These are phyloP conservation scores for Nasonia longicornis DNA, from an alignment of 1,140 invertebrate species.

Conservation along the genomic window DNA sequence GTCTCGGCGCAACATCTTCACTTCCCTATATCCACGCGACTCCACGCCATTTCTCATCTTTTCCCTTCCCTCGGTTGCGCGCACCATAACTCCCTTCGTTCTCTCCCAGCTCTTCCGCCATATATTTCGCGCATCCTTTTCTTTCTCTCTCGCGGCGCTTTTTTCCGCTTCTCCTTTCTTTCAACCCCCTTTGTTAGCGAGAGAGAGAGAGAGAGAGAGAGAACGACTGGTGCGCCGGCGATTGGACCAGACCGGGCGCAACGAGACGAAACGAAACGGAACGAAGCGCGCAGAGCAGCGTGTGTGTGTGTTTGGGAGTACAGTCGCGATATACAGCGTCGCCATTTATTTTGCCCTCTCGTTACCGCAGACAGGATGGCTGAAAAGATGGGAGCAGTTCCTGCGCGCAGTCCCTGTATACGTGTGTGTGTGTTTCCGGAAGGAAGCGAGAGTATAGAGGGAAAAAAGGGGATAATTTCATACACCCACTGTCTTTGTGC, in stretches of 20 bases:
- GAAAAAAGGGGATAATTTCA: neutral
- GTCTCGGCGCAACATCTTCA: conserved; percentile 3
- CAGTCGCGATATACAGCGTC: conserved; percentile 16
- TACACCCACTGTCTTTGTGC: neutral
- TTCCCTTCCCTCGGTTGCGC: neutral
- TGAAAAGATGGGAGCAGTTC: conserved; percentile 11
- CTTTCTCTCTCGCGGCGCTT: conserved; percentile 5
- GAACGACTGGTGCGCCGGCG: conserved; percentile 25
- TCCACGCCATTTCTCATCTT: conserved; percentile 34
- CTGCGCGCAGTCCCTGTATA: neutral
- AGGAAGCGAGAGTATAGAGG: neutral
- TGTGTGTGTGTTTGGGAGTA: neutral
- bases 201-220: neutral
- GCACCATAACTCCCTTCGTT: neutral
- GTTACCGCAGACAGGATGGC: conserved; percentile 49
- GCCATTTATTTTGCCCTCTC: conserved; percentile 55
- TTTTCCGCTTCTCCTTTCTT: conserved; percentile 42
- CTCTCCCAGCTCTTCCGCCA: conserved; percentile 9
- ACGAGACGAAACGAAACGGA: conserved; percentile 50
- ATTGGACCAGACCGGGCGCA: conserved; percentile 51
- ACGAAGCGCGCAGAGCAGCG: neutral
- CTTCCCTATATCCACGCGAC: neutral
- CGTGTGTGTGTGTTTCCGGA: conserved; percentile 11
- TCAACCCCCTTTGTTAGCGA: conserved; percentile 50
- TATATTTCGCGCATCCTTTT: conserved; percentile 43